Evolutionary conservation across 2,888 invertebrate genomes (phyloP).

Genomic region (Drosophila limbata): DNA sequence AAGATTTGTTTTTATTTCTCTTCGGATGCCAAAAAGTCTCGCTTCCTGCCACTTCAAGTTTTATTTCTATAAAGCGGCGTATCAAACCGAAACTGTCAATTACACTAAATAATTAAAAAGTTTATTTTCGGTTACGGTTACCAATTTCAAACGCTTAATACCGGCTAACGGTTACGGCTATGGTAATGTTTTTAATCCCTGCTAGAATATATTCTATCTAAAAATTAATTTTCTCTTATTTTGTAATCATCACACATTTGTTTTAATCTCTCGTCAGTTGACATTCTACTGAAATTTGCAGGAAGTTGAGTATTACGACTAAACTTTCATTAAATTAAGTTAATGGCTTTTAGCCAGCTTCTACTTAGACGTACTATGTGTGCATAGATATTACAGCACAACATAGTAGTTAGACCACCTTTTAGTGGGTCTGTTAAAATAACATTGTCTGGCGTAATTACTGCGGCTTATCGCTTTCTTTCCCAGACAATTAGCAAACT

Average conservation of each 20-base stretch:
- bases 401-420: conserved; percentile 16
- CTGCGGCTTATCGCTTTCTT: conserved; percentile 29
- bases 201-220: background rate
- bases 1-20: background rate
- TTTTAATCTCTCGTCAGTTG: conserved; percentile 4
- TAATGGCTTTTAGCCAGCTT: conserved; percentile 13
- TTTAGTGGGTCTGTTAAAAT: conserved; percentile 45
- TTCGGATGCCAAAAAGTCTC: no score
- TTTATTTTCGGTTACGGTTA: no score
- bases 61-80: no score
- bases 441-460: conserved; percentile 26
- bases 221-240: conserved; percentile 23
- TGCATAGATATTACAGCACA: background rate
- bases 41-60: no score
- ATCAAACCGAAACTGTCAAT: no score
- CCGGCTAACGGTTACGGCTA: no score
- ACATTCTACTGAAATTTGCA: conserved; percentile 1
- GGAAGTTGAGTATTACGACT: conserved; percentile 11
- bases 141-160: no score
- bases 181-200: no score
- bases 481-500: conserved; percentile 39
- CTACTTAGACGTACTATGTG: background rate
- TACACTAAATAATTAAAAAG: no score
- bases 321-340: conserved; percentile 17
- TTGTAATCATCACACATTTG: conserved; percentile 19